Evolutionary conservation across 2,113 vertebrate species (phyloP).

Genomic region (Alectura lathami): DNA sequence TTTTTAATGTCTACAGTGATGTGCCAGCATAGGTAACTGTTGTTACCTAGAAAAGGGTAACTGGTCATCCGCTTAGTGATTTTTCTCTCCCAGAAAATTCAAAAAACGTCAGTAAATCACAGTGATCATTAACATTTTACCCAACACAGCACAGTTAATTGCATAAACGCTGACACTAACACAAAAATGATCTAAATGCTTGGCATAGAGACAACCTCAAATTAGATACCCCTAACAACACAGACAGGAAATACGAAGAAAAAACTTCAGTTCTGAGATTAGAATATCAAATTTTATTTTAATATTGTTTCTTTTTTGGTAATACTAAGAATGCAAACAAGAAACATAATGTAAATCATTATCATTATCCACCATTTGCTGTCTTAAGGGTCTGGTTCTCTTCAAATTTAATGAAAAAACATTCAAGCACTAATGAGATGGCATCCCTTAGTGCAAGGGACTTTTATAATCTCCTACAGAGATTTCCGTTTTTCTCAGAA

Average conservation of each 20-base stretch:
- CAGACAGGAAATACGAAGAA: constrained; percentile 2
- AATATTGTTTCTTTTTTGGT: background rate
- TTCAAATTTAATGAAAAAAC: constrained; percentile 12
- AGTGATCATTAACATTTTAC: background rate
- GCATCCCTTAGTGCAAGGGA: background rate
- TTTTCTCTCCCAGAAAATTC: background rate
- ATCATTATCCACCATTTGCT: background rate
- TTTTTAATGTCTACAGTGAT: background rate
- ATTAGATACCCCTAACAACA: constrained; percentile 1
- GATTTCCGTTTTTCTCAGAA: background rate
- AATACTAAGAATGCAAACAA: constrained; percentile 16
- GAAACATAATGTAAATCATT: background rate
- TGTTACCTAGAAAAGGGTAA: background rate
- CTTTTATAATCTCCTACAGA: background rate
- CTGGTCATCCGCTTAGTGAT: background rate
- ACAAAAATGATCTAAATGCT: background rate
- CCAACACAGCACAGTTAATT: background rate
- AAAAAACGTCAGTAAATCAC: background rate
- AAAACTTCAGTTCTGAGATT: constrained; percentile 7
- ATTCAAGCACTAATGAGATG: background rate
- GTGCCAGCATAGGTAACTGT: background rate
- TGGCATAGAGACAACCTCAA: constrained; percentile 2
- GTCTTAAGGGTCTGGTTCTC: constrained; percentile 25
- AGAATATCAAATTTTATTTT: constrained; percentile 10
- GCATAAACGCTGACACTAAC: background rate